A percentile compares a stretch with the other conserved stretches of the same genome.
Conservation (phyloP, 2,888 invertebrate genomes). For the Trissoscelio sp. region DNA sequence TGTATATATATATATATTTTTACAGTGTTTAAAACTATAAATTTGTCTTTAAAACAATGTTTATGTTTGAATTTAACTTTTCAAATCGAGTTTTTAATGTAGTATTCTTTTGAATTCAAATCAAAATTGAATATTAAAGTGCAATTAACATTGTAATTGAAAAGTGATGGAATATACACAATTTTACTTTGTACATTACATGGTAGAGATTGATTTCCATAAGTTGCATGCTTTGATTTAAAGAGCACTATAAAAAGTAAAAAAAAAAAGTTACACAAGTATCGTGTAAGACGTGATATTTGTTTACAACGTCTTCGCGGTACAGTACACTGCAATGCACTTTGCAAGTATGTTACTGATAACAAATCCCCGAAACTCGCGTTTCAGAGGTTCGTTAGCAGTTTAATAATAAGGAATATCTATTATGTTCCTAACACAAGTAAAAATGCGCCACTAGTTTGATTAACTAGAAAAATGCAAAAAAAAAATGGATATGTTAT, state of each 20-base stretch:
- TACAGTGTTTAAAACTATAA: too few relatives aligned
- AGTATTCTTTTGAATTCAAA: too few relatives aligned
- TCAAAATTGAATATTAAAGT: too few relatives aligned
- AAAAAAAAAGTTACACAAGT: neutral
- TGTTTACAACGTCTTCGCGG: slow-evolving; percentile 43
- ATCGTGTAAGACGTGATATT: slow-evolving; percentile 43
- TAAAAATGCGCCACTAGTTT: neutral
- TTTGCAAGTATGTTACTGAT: neutral
- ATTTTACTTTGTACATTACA: too few relatives aligned
- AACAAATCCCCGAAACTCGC: neutral
- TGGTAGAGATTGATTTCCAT: too few relatives aligned
- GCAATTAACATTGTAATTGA: too few relatives aligned
- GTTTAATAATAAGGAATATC: neutral
- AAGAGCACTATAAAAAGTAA: neutral
- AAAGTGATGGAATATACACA: too few relatives aligned
- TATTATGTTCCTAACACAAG: neutral
- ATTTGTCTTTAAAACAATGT: too few relatives aligned
- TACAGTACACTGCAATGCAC: neutral
- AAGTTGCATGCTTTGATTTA: neutral
- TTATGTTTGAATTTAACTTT: too few relatives aligned
- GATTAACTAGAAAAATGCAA: neutral
- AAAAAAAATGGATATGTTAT: neutral
- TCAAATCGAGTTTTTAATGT: too few relatives aligned
- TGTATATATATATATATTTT: too few relatives aligned
- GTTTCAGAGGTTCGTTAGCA: slow-evolving; percentile 5